phyloP scores from a whole-genome alignment of 2,797 vertebrate genomes.

The Epinephelus malabaricus region DNA sequence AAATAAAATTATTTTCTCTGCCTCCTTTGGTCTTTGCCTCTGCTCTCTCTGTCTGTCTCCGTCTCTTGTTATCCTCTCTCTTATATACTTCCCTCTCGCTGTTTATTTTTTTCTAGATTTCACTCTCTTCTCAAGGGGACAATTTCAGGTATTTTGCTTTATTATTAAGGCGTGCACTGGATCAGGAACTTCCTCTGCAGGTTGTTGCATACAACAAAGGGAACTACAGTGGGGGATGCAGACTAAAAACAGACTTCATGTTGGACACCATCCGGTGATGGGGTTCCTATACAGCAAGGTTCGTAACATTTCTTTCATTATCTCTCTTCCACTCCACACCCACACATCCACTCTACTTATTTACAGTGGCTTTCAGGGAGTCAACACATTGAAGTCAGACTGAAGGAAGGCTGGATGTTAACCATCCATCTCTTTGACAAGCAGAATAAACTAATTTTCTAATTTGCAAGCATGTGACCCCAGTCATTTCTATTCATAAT shows the following conservation, averaged over 20 bases:
- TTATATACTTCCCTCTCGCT: not conserved
- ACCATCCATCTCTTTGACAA: conserved; percentile 78
- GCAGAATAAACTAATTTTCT: conserved; percentile 82
- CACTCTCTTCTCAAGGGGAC: conserved; percentile 43
- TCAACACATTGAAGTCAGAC: conserved; percentile 58
- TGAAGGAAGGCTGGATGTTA: conserved; percentile 67
- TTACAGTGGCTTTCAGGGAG: conserved; percentile 43
- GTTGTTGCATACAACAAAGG: conserved; percentile 28
- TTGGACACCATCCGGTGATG: conserved; percentile 41
- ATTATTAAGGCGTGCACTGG: conserved; percentile 40
- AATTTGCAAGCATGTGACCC: conserved; percentile 82
- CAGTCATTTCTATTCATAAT: conserved; percentile 82
- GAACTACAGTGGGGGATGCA: conserved; percentile 31
- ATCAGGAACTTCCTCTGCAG: conserved; percentile 31
- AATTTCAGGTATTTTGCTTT: conserved; percentile 61
- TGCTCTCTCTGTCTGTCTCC: conserved; percentile 26
- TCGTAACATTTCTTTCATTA: conserved; percentile 54
- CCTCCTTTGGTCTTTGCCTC: conserved; percentile 43
- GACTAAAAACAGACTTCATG: conserved; percentile 24
- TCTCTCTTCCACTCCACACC: conserved; percentile 42
- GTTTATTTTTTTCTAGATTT: conserved; percentile 57
- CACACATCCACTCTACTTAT: conserved; percentile 45
- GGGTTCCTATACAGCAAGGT: conserved; percentile 26
- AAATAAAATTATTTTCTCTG: conserved; percentile 61
- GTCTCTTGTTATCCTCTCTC: conserved; percentile 37